phyloP scores from a whole-genome alignment of 2,113 vertebrate species.

The Falco punctatus region DNA sequence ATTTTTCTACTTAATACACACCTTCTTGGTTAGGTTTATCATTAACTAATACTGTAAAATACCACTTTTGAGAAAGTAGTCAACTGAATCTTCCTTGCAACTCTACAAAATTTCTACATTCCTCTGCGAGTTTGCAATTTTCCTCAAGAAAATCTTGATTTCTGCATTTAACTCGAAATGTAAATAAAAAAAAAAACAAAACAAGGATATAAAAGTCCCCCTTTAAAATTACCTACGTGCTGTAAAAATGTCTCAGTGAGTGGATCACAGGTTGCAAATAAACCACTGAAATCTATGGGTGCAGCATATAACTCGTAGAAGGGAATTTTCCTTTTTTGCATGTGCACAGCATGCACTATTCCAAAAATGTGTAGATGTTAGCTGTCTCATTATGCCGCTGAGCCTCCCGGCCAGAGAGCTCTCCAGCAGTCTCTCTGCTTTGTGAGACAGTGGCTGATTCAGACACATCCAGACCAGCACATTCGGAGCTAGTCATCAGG shows the following conservation, averaged over 20 bases:
- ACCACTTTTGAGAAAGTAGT: background rate
- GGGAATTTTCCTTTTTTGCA: constrained; percentile 42
- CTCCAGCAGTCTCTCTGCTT: constrained; percentile 1
- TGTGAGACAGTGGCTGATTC: constrained; percentile 4
- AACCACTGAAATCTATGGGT: background rate
- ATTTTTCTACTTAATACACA: background rate
- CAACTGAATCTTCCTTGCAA: background rate
- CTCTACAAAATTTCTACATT: background rate
- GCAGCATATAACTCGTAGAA: background rate
- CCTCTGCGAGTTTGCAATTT: background rate
- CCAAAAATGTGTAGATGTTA: constrained; percentile 66
- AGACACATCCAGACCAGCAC: constrained; percentile 4
- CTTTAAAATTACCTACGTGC: background rate
- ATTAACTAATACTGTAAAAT: background rate
- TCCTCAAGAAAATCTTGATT: background rate
- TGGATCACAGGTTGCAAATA: background rate
- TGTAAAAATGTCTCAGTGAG: background rate
- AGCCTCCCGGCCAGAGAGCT: constrained; percentile 20
- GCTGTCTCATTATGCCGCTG: constrained; percentile 64
- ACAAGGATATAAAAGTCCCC: background rate
- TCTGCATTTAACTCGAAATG: background rate
- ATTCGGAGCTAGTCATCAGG: constrained; percentile 18
- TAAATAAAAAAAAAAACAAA: background rate
- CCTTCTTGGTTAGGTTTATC: background rate
- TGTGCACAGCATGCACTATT: background rate